These are phyloP conservation scores for Drymodes brunneopygia DNA, from an alignment of 2,113 vertebrate genomes.

Conservation along the genomic window DNA sequence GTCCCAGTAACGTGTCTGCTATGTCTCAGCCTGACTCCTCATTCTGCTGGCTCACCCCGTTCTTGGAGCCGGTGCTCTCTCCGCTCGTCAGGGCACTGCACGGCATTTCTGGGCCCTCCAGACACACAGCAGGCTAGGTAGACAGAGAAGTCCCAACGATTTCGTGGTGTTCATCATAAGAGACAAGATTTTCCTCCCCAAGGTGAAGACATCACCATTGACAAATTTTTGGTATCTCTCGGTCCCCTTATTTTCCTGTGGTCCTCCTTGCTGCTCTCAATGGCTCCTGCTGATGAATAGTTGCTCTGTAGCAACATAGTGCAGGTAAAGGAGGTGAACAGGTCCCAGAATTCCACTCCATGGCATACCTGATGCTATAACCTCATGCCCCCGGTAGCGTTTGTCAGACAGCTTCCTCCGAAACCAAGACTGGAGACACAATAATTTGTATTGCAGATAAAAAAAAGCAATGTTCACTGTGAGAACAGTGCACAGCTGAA, in stretches of 20 bases:
- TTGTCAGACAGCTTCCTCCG: not conserved
- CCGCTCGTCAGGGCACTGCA: slow-evolving; percentile 43
- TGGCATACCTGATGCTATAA: not conserved
- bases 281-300: not conserved
- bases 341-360: not conserved
- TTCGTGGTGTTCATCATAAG: slow-evolving; percentile 13
- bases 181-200: slow-evolving; percentile 34
- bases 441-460: not conserved
- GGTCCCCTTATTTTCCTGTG: not conserved
- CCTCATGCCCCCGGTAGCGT: not conserved
- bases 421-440: not conserved
- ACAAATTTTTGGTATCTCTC: not conserved
- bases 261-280: not conserved
- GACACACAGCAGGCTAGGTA: slow-evolving; percentile 43
- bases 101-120: slow-evolving; percentile 53
- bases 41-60: slow-evolving; percentile 51
- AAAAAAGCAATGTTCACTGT: not conserved
- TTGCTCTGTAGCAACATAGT: slow-evolving; percentile 1
- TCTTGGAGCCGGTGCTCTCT: slow-evolving; percentile 52
- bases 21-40: slow-evolving; percentile 53
- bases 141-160: slow-evolving; percentile 44
- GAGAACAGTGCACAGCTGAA: not conserved
- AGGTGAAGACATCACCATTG: slow-evolving; percentile 6
- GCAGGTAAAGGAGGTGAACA: not conserved
- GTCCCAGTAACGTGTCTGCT: slow-evolving; percentile 37